Evolutionary conservation across 1,140 invertebrate species (phyloP).

Genomic region (Drosophila obscura): DNA sequence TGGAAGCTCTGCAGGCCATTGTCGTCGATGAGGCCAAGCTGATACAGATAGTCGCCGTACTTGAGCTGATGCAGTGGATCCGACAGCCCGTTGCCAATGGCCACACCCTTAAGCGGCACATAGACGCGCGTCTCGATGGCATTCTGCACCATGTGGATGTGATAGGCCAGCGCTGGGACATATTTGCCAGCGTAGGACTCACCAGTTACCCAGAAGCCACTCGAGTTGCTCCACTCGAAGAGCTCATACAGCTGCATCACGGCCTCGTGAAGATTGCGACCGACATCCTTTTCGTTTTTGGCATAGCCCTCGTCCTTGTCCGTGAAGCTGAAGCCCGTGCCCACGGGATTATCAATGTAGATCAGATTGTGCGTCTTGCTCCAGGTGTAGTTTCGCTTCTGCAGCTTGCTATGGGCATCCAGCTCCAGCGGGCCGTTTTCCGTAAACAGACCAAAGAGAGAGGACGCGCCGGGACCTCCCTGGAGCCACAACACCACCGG

Average conservation of each 20-base stretch:
- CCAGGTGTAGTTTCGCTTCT: conserved; percentile 89
- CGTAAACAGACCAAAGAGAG: conserved; percentile 91
- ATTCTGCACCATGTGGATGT: conserved; percentile 87
- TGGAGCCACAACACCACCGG: conserved; percentile 94
- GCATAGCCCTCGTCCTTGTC: conserved; percentile 87
- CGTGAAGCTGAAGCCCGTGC: conserved; percentile 91
- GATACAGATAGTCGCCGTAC: conserved; percentile 93
- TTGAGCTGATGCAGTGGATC: conserved; percentile 92
- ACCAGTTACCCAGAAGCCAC: conserved; percentile 91
- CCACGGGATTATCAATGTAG: conserved; percentile 95
- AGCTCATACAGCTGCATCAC: conserved; percentile 90
- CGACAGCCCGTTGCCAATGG: conserved; percentile 93
- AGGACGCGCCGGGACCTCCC: conserved; percentile 92
- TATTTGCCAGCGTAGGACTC: conserved; percentile 95
- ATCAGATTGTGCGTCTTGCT: conserved; percentile 89
- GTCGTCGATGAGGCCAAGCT: conserved; percentile 90
- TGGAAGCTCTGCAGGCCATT: conserved; percentile 87
- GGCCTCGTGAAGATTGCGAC: conserved; percentile 87
- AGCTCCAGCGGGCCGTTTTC: conserved; percentile 92
- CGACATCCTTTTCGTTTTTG: conserved; percentile 88
- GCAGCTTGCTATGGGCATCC: conserved; percentile 85
- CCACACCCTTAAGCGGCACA: conserved; percentile 88
- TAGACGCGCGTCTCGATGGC: conserved; percentile 85
- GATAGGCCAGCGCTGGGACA: conserved; percentile 90
- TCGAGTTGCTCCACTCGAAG: conserved; percentile 87